Conservation (phyloP, 2,113 vertebrate genomes). For the Dicentrarchus labrax region DNA sequence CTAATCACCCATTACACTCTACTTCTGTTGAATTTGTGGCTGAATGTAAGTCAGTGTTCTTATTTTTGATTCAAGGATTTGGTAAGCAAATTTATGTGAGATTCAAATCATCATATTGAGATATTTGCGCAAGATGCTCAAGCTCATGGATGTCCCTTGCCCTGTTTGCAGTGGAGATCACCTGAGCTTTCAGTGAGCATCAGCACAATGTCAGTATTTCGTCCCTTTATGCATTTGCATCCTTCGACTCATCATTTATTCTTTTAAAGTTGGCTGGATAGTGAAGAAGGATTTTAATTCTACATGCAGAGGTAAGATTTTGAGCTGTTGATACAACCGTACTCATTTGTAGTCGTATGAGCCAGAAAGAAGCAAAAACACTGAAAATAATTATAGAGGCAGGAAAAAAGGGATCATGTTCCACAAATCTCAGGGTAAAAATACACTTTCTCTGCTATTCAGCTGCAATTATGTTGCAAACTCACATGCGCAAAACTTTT, state of each 20-base stretch:
- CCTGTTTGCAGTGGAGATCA: constrained; percentile 31
- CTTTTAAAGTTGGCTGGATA: constrained; percentile 53
- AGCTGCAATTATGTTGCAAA: constrained; percentile 47
- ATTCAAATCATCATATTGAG: constrained; percentile 31
- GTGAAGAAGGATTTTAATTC: constrained; percentile 41
- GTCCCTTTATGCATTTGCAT: constrained; percentile 16
- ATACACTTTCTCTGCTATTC: constrained; percentile 32
- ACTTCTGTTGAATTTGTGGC: not conserved
- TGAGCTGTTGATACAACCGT: constrained; percentile 32
- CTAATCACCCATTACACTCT: not conserved
- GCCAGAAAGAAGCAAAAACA: constrained; percentile 33
- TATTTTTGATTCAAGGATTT: constrained; percentile 19
- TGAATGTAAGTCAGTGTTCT: constrained; percentile 2
- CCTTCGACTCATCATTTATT: constrained; percentile 42
- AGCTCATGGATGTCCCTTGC: constrained; percentile 13
- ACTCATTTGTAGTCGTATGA: constrained; percentile 43
- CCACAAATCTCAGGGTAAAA: constrained; percentile 52
- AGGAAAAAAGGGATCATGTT: constrained; percentile 16
- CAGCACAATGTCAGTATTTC: constrained; percentile 6
- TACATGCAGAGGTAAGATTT: constrained; percentile 11
- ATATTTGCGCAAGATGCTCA: constrained; percentile 40
- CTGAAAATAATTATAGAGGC: constrained; percentile 49
- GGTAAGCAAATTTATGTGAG: constrained; percentile 17
- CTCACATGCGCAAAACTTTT: constrained; percentile 20
- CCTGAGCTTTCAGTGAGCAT: constrained; percentile 38